A percentile compares a stretch with the other conserved stretches of the same genome.
Conservation (phyloP, 2,113 vertebrate species). For the Boleophthalmus pectinirostris region DNA sequence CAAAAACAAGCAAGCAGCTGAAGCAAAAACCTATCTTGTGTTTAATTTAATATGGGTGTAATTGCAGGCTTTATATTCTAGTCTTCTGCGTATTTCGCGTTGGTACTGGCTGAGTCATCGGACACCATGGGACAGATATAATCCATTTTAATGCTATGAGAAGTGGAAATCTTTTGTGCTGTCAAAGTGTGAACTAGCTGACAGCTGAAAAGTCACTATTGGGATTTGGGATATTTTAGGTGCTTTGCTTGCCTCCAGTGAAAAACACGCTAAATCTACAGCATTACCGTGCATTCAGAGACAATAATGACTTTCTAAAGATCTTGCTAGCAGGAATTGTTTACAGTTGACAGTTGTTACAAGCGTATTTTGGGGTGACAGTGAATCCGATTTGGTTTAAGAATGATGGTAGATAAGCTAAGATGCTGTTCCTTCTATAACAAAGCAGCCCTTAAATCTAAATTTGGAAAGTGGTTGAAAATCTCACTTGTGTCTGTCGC, state of each 20-base stretch:
- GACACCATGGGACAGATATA: conserved; percentile 8
- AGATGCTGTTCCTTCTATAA: conserved; percentile 55
- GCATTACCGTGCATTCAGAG: conserved; percentile 31
- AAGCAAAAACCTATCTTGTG: background rate
- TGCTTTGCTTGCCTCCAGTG: conserved; percentile 9
- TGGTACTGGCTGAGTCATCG: conserved; percentile 13
- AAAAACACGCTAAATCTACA: conserved; percentile 16
- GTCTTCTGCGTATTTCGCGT: conserved; percentile 3
- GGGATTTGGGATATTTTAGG: conserved; percentile 22
- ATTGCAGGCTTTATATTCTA: conserved; percentile 1
- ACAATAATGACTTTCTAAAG: conserved; percentile 37
- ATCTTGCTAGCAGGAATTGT: conserved; percentile 28
- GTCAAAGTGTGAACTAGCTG: conserved; percentile 18
- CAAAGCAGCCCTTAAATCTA: conserved; percentile 56
- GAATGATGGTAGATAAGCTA: conserved; percentile 38
- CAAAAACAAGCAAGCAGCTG: no score
- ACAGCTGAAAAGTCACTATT: conserved; percentile 23
- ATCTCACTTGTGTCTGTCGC: conserved; percentile 64
- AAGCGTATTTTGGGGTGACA: conserved; percentile 36
- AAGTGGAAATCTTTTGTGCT: conserved; percentile 7
- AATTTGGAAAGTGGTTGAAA: conserved; percentile 49
- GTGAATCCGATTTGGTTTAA: conserved; percentile 53
- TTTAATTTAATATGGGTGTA: background rate
- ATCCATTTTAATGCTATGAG: conserved; percentile 28
- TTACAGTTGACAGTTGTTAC: conserved; percentile 13